Evolutionary conservation across 2,797 vertebrate species (phyloP), one percentile per base, ranked within the genome.

Genomic region (Peromyscus aztecus): DNA sequence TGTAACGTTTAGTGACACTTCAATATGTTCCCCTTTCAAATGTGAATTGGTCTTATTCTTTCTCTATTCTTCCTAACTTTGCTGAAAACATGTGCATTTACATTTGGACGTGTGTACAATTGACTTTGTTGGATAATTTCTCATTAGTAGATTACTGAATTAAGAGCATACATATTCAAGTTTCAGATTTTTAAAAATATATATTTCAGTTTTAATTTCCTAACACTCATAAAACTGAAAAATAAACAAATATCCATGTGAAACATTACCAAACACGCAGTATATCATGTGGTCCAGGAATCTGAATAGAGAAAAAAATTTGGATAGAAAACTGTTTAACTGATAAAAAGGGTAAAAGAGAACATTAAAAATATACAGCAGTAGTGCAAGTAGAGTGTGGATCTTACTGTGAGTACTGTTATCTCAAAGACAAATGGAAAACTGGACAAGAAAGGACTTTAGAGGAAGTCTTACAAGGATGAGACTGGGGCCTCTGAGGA

Each of bases 21-120:
- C 31, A 65, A 6, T 75, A 78, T 80, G 37, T 8, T 6, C 61
- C 14, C n/a, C 49, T 90, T 90, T 69, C 52, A 86, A 23, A 55
- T 78, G 83, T 89, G 59, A 91, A 59, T 34, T 75, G 65, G 40
- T 55, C 75, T 94, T 16, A 84, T 3, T 71, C 21, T 94, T 29
- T 90, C 95, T 78, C n/a, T 94, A 12, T 88, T 93, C 13, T 83
- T 89, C 89, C 78, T 24, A 96, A 46, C 7, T 91, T 83, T 40
- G 21, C 89, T 71, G 40, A 95, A 97, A 95, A 89, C n/a, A 77
- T 78, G 91, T 37, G 40, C 24, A 57, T 82, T 94, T 90, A 82
- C 67, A 80, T 93, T 82, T 69, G 67, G 40, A 23, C 4, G 73
- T 9, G 89, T 82, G 63, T 13, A 46, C 31, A 87, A 29, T 84